phyloP scores from a whole-genome alignment of 2,888 invertebrate species.

The Scaptomyza flava region DNA sequence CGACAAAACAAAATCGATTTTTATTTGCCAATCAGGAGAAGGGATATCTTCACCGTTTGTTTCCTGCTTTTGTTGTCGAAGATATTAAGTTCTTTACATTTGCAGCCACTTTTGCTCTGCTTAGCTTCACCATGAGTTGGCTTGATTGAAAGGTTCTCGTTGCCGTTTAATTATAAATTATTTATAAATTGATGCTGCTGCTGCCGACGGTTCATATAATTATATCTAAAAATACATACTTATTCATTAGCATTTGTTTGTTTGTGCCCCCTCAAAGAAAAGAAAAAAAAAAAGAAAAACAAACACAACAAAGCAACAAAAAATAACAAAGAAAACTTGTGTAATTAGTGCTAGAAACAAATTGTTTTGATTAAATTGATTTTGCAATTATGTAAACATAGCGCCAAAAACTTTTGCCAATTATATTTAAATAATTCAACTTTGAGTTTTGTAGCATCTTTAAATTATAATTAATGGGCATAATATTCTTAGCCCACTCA shows the following conservation, averaged over 20 bases:
- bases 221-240: conserved; percentile 19
- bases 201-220: conserved; percentile 5
- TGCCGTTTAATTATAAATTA: conserved; percentile 25
- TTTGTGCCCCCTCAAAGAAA: neutral
- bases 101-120: conserved; percentile 10
- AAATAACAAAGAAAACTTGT: conserved; percentile 41
- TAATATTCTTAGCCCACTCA: conserved; percentile 10
- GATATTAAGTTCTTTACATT: conserved; percentile 49
- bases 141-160: conserved; percentile 34
- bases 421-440: conserved; percentile 54
- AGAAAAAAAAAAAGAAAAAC: neutral
- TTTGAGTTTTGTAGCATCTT: conserved; percentile 14
- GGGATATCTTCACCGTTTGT: conserved; percentile 29
- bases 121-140: neutral
- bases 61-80: conserved; percentile 52
- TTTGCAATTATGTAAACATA: conserved; percentile 63
- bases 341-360: conserved; percentile 57
- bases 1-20: conserved; percentile 57
- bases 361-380: conserved; percentile 69
- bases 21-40: conserved; percentile 44
- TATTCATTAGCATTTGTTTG: conserved; percentile 46
- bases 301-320: neutral
- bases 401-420: conserved; percentile 45
- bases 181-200: conserved; percentile 1
- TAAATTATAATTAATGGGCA: conserved; percentile 60